These are phyloP conservation scores for Kryptolebias ocellatus DNA, from an alignment of 2,797 vertebrate genomes.

Conservation along the genomic window DNA sequence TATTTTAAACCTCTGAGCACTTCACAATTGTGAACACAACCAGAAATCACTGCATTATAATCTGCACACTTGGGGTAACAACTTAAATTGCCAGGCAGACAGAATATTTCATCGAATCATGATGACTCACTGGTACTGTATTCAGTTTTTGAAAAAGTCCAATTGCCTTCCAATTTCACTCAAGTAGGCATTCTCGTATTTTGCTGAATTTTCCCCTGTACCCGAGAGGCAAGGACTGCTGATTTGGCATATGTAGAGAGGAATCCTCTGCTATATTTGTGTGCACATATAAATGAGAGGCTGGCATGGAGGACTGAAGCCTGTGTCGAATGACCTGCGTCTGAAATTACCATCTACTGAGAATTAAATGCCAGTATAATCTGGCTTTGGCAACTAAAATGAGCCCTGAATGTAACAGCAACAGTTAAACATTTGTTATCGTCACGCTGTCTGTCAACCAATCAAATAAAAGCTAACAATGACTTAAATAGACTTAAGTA, in stretches of 20 bases:
- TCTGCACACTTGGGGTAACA: not conserved
- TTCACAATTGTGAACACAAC: not conserved
- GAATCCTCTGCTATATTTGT: conserved; percentile 20
- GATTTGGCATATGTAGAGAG: conserved; percentile 28
- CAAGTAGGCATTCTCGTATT: conserved; percentile 19
- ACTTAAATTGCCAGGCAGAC: conserved; percentile 12
- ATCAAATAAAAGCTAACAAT: conserved; percentile 15
- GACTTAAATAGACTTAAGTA: conserved; percentile 1
- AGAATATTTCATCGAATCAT: conserved; percentile 21
- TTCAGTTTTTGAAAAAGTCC: conserved; percentile 13
- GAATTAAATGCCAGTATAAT: conserved; percentile 30
- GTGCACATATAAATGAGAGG: conserved; percentile 30
- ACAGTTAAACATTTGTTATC: conserved; percentile 14
- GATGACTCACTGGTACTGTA: conserved; percentile 4
- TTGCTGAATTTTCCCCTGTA: conserved; percentile 37
- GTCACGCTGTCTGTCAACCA: conserved; percentile 7
- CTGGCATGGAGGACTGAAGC: conserved; percentile 12
- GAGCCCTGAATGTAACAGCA: not conserved
- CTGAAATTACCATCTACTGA: conserved; percentile 24
- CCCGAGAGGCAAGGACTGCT: conserved; percentile 26
- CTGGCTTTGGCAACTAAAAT: conserved; percentile 13
- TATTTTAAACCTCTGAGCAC: not conserved
- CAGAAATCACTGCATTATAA: conserved; percentile 11
- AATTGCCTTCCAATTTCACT: conserved; percentile 22
- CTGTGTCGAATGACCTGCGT: conserved; percentile 16